Evolutionary conservation across 2,113 vertebrate genomes (phyloP), one percentile per base, ranked within the genome.

Genomic region (Cottus gobio): DNA sequence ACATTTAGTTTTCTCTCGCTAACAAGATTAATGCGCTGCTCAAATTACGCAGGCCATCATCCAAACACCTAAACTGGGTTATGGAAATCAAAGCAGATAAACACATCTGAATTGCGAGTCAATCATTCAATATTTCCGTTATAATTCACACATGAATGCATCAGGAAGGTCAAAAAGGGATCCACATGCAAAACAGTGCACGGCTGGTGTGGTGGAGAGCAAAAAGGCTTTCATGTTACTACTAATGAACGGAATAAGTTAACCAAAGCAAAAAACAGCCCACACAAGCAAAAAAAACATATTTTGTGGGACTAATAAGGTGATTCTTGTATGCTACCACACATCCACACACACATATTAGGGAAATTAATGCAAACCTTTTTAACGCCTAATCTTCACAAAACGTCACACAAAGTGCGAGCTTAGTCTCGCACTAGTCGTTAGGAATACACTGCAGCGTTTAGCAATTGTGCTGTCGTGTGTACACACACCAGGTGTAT

Each of bases 161-260:
- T 22, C 36, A 54, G 18, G 69, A 71, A 34, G 50, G 36, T 77
- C 39, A 72, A 54, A 69, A 68, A 56, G 61, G 42, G 22, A 71
- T 58, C 26, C 28, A 52, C 30, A 46, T 81, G 67, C 63, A 77
- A 82, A 85, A 67, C 37, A 68, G 62, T 16, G 56, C 57, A 5
- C 36, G 39, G 36, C 48, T 48, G 42, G 18, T 37, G 24, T 37
- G 24, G 36, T 31, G 13, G 57, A 22, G 58, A 82, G 61, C 65
- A 84, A 85, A 88, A 74, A 76, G 48, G 60, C 82, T 87, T 87
- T 84, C 63, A 75, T 89, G 80, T 85, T 77, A 36, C 46, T 61
- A 74, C 37, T 87, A 84, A 78, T 70, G 62, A 85, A 73, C 10
- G n/a, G 20, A 82, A 83, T 71, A 54, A 80, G 79, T 77, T 79